Evolutionary conservation across 1,140 invertebrate genomes (phyloP), one percentile per base, ranked within the genome.

Genomic region (Phortica variegata): DNA sequence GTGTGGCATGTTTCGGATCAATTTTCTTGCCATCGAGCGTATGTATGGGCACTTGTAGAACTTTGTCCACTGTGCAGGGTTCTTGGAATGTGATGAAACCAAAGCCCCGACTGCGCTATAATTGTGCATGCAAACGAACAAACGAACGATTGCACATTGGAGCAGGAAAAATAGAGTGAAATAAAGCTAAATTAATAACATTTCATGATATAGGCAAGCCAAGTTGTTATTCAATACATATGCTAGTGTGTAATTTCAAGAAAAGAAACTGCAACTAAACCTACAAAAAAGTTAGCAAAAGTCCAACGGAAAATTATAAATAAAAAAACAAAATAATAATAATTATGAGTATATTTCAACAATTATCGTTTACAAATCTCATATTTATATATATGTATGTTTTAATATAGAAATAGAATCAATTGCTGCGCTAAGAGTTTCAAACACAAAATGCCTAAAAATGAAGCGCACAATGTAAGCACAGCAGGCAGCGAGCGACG

Each of bases 11-110:
- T 66, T 93, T 94, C 16, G 91, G 91, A 77, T 94, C 91, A 69
- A 94, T 94, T 79, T 94, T 93, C 81, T 95, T 95, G 47, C 92
- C 92, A 77, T 95, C 93, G 49, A 96, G 81, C 44, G 90, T 92
- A 82, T 95, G 92, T 52, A 93, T 90, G 43, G 91, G 90, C 59
- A 89, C 87, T 77, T 88, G 87, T 40, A 94, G 84, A 41, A 94
- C 91, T 77, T 92, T 91, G 77, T 93, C 89, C 44, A 93, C 91
- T 71, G 88, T 90, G 51, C 86, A 84, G 26, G 90, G 87, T 76
- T 93, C 90, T 71, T 89, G 85, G 79, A 94, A 95, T 71, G 91
- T 93, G 72, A 95, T 93, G 81, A 94, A 95, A 60, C 91, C 91
- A 79, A 94, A 94, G 61, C 91, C 92, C 62, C 92, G 86, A 81